Conservation (phyloP, 2,888 invertebrate genomes). For the Bombylius major region DNA sequence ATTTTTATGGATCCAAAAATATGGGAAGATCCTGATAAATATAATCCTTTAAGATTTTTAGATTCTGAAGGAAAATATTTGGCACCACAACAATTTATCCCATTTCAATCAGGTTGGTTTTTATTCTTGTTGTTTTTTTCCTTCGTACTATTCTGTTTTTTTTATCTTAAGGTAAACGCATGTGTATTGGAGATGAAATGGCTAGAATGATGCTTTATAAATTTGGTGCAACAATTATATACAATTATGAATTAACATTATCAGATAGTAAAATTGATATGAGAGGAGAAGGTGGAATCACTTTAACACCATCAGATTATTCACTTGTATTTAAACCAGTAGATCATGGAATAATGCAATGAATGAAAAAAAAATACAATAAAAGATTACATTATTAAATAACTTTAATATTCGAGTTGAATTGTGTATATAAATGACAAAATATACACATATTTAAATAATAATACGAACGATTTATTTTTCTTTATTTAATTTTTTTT, state of each 20-base stretch:
- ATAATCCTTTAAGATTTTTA: constrained; percentile 57
- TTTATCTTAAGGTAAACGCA: constrained; percentile 52
- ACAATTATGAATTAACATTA: constrained; percentile 41
- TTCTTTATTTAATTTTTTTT: no score
- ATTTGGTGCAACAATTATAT: constrained; percentile 49
- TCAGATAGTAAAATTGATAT: constrained; percentile 41
- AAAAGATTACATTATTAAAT: neutral
- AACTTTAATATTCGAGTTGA: no score
- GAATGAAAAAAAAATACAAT: constrained; percentile 2
- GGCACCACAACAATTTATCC: constrained; percentile 59
- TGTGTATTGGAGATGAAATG: constrained; percentile 76
- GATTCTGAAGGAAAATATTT: constrained; percentile 46
- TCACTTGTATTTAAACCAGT: constrained; percentile 25
- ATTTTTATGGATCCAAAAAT: constrained; percentile 56
- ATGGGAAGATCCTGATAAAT: constrained; percentile 57
- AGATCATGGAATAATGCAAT: neutral
- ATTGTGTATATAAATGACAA: no score
- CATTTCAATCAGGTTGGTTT: constrained; percentile 64
- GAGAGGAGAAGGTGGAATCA: constrained; percentile 61
- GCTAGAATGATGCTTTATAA: constrained; percentile 58
- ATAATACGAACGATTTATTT: no score
- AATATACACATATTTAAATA: no score
- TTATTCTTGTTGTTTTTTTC: constrained; percentile 1
- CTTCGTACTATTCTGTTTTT: constrained; percentile 3
- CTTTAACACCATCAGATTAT: constrained; percentile 52